Base-by-base conservation (phyloP, 2,888 invertebrate species). In the Calephelis perditalis region DNA sequence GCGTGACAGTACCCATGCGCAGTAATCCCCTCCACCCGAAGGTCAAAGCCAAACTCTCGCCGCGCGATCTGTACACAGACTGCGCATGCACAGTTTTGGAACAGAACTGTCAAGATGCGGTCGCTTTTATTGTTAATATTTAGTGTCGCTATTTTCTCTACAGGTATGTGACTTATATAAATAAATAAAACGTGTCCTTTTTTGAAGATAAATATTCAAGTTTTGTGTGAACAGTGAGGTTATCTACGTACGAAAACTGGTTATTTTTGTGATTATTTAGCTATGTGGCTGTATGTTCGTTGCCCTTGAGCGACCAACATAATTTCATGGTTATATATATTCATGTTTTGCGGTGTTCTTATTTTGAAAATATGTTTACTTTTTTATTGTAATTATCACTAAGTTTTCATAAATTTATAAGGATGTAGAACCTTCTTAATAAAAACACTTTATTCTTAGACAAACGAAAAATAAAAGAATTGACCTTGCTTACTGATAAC, bases 251-350 rank as follows among this genome's bases (percentile, higher is more conserved):
- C 12, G 15, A 9, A 45, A 57, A 57, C 57, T 15, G 44, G 26
- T 35, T 57, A 15, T 40, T 49, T 61, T 49, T 57, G 52, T 62
- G 12, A 43, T 45, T 58, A 57, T 37, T 47, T 59, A 37, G 46
- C n/a, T 59, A 40, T 6, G 26, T 26, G 26, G 26, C 26, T 26
- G 49, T 49, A 26, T 49, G 49, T 49, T 49, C 49, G 49, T 49
- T 49, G 49, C 49, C 49, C 49, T 49, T 49, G 26, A 26, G 49
- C 26, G 49, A 49, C 26, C 15, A 9, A 49, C 10, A 49, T 26
- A 26, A 49, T 49, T 26, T 49, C 26, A 49, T 49, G 49, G 15
- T 49, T 49, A 49, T n/a, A n/a, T n/a, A 49, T 49, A 49, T 40
- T 7, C 2, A 15, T 26, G 26, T 26, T 26, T 26, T 26, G 26